Conservation (phyloP, 2,888 invertebrate genomes). For the Idaea aversata region DNA sequence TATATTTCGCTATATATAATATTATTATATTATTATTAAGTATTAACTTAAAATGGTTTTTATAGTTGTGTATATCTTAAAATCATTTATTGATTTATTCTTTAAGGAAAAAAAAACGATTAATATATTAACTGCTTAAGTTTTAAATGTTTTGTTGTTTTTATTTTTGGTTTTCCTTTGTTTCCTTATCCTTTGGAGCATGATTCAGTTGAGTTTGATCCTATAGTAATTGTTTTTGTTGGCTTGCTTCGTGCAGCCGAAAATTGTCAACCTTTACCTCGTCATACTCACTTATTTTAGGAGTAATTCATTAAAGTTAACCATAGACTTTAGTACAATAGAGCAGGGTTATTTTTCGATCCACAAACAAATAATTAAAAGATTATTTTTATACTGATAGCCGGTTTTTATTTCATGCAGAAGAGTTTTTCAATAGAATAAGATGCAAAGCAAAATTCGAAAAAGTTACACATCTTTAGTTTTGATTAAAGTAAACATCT, state of each 20-base stretch:
- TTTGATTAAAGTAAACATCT: slow-evolving; percentile 67
- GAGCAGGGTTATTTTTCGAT: slow-evolving; percentile 81
- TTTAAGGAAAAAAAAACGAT: slow-evolving; percentile 77
- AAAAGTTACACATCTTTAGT: slow-evolving; percentile 69
- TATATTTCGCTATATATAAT: slow-evolving; percentile 81
- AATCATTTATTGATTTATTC: slow-evolving; percentile 80
- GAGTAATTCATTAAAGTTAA: slow-evolving; percentile 78
- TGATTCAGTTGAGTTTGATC: slow-evolving; percentile 51
- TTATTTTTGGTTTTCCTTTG: slow-evolving; percentile 60
- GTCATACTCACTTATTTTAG: slow-evolving; percentile 76
- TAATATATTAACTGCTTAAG: slow-evolving; percentile 81
- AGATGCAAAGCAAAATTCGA: slow-evolving; percentile 67
- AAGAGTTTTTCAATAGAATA: slow-evolving; percentile 65
- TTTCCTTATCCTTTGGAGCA: slow-evolving; percentile 60
- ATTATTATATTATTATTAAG: slow-evolving; percentile 80
- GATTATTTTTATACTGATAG: slow-evolving; percentile 79
- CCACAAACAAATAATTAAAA: slow-evolving; percentile 76
- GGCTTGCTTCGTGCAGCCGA: slow-evolving; percentile 55
- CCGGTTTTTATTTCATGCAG: slow-evolving; percentile 77
- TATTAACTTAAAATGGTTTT: slow-evolving; percentile 80
- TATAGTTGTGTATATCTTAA: slow-evolving; percentile 80
- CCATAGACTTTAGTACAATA: slow-evolving; percentile 79
- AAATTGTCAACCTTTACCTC: slow-evolving; percentile 79
- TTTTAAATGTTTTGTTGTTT: slow-evolving; percentile 76
- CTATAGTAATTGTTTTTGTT: slow-evolving; percentile 48